These are phyloP conservation scores for Xiphydria camelus DNA, from an alignment of 2,888 invertebrate species.

Conservation along the genomic window DNA sequence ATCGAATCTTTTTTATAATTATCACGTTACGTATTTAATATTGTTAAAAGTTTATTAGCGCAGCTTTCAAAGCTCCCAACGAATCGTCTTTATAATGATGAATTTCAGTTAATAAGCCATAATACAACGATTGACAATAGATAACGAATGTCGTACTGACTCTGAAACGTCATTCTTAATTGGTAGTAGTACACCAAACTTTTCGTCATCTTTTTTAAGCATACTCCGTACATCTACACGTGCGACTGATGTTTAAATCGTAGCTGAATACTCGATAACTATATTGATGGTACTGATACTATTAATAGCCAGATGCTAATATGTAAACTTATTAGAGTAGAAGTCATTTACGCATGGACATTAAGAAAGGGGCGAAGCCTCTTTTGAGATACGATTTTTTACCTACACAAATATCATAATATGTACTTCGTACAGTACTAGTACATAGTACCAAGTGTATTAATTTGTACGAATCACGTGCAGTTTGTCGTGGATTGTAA, in stretches of 20 bases:
- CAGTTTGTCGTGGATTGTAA: too few species aligned
- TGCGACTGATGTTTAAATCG: not conserved
- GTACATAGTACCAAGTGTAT: too few species aligned
- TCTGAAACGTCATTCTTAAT: not conserved
- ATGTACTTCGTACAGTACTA: too few species aligned
- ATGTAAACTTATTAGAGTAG: too few species aligned
- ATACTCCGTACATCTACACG: not conserved
- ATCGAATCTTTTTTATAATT: not conserved
- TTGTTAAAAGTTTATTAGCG: constrained; percentile 1
- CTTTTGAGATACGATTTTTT: too few species aligned
- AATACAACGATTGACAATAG: constrained; percentile 3
- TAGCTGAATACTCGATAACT: not conserved
- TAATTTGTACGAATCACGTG: too few species aligned
- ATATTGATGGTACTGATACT: too few species aligned
- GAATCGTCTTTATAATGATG: not conserved
- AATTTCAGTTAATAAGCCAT: not conserved
- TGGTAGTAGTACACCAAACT: not conserved
- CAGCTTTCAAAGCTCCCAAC: not conserved
- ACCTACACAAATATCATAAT: too few species aligned
- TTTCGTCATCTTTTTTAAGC: not conserved
- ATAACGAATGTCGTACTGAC: not conserved
- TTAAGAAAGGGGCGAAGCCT: too few species aligned
- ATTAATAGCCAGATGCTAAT: too few species aligned
- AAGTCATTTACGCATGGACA: too few species aligned
- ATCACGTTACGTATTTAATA: constrained; percentile 1